Percentiles rank a stretch among this genome's conserved stretches.
Conservation (phyloP, 1,140 invertebrate genomes). For the Saccostrea echinata region DNA sequence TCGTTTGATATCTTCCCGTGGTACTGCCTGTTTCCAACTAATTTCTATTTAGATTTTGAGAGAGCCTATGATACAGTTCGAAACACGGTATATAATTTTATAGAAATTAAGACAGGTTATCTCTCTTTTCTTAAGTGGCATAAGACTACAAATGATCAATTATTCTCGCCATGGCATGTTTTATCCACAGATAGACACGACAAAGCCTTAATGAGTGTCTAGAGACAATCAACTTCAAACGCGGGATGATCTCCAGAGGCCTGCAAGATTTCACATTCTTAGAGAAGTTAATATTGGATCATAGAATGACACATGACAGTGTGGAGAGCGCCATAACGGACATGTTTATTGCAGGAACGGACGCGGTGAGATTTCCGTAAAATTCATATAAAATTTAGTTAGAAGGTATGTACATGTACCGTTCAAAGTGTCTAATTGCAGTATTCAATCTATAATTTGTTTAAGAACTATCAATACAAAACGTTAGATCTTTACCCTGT, state of each 20-base stretch:
- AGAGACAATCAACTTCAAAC: not conserved
- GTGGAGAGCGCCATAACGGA: slow-evolving; percentile 17
- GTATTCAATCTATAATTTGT: no score
- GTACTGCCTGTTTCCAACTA: slow-evolving; percentile 36
- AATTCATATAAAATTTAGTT: not conserved
- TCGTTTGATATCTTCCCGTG: slow-evolving; percentile 36
- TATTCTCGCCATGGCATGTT: not conserved
- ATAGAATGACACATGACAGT: slow-evolving; percentile 12
- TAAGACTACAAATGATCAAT: not conserved
- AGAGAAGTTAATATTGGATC: slow-evolving; percentile 22
- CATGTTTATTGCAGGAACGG: slow-evolving; percentile 31
- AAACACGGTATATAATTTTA: not conserved
- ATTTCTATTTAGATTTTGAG: slow-evolving; percentile 45
- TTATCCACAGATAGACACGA: slow-evolving; percentile 23
- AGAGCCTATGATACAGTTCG: slow-evolving; percentile 29
- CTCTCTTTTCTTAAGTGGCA: not conserved
- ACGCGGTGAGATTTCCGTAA: slow-evolving; percentile 22
- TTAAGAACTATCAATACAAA: no score
- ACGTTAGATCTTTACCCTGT: no score
- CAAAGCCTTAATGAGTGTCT: not conserved
- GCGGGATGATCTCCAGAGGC: no score
- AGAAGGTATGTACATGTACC: no score
- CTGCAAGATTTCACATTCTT: slow-evolving; percentile 14
- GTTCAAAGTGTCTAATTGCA: no score
- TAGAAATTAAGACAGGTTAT: not conserved